phyloP scores from a whole-genome alignment of 53 echinoderm and acorn worm species.

The Echinometra lucunter region DNA sequence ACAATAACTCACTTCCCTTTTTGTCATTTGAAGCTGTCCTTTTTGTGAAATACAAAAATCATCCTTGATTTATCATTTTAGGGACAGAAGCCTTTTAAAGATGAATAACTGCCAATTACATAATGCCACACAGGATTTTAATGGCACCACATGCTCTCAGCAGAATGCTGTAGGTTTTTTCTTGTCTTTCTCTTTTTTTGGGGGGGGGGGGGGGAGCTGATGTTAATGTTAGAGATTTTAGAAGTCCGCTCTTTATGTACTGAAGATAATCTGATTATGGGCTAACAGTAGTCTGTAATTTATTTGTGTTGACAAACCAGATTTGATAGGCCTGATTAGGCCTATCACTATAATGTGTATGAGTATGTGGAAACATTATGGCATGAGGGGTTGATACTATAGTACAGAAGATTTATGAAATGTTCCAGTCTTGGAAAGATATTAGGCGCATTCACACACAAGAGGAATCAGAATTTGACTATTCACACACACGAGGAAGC shows the following conservation, averaged over 20 bases:
- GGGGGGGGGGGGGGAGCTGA: too few species aligned
- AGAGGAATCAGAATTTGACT: too few species aligned
- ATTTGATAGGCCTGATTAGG: not conserved
- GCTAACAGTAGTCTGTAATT: constrained; percentile 14
- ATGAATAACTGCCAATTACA: constrained; percentile 9
- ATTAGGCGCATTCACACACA: too few species aligned
- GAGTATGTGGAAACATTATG: not conserved
- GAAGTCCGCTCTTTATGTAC: not conserved
- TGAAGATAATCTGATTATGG: not conserved
- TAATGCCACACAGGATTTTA: not conserved
- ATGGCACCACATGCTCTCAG: not conserved
- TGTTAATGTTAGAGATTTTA: not conserved
- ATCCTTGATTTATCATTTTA: constrained; percentile 32
- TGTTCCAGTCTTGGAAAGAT: too few species aligned
- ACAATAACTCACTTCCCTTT: not conserved
- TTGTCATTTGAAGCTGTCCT: constrained; percentile 6
- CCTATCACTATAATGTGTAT: not conserved
- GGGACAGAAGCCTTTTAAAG: constrained; percentile 1
- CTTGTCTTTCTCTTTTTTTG: too few species aligned
- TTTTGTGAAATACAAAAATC: constrained; percentile 1
- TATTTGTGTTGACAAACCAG: not conserved
- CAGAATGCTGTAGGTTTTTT: not conserved
- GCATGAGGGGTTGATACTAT: not conserved
- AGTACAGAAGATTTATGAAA: too few species aligned
- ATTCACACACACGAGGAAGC: too few species aligned